Evolutionary conservation across 2,888 invertebrate genomes (phyloP), one percentile per base, ranked within the genome.

Genomic region (Caenorhabditis uteleia): DNA sequence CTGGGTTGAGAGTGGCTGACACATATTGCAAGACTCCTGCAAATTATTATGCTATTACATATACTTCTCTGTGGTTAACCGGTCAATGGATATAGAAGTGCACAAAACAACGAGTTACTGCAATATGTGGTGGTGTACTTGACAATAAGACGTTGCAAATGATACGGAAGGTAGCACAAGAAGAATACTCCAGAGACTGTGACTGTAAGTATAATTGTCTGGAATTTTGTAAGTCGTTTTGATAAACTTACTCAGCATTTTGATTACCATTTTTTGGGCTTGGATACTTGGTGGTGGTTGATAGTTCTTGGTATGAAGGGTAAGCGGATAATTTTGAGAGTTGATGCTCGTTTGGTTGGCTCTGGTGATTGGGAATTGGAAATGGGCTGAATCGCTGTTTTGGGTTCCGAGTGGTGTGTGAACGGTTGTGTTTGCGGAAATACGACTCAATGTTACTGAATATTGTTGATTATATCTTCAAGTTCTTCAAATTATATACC

Each of bases 161-260:
- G 82, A 54, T 80, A 79, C 20, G 82, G 82, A n/a, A 82, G 67
- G 46, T 82, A 82, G 58, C 80, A 82, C 25, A 80, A 42, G 57
- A 82, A 82, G 60, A 82, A 82, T 4, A 82, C 76, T 7, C 69
- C 64, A 1, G 79, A 70, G 2, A 82, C 79, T 2, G 76, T 78
- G 5, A 78, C 79, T 74, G n/a, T n/a, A n/a, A n/a, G n/a, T n/a
- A n/a, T n/a, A n/a, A n/a, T n/a, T n/a, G n/a, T n/a, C n/a, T n/a
- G n/a, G n/a, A n/a, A n/a, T n/a, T n/a, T n/a, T n/a, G n/a, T n/a
- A n/a, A n/a, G n/a, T n/a, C n/a, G n/a, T n/a, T n/a, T n/a, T n/a
- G n/a, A n/a, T n/a, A n/a, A n/a, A n/a, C n/a, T n/a, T n/a, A n/a
- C n/a, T n/a, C n/a, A 82, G 70, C 80, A 82, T 82, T 49, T 79